Conservation (phyloP, 2,888 invertebrate genomes). For the Dascillus cervinus region DNA sequence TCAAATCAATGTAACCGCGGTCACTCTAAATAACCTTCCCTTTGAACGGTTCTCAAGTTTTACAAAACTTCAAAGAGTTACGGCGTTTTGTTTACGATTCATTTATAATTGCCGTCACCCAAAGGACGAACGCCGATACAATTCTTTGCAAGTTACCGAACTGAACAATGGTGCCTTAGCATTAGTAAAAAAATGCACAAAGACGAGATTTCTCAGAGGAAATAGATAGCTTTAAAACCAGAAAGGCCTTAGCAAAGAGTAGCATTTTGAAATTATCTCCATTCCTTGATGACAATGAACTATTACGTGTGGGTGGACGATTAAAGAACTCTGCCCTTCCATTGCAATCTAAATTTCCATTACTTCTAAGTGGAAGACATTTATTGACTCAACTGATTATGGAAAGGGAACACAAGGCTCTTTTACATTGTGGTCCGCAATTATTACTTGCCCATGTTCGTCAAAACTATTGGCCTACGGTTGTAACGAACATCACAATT, state of each 20-base stretch:
- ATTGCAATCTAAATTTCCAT: conserved; percentile 15
- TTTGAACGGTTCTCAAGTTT: neutral
- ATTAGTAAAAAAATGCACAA: conserved; percentile 1
- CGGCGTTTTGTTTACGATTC: conserved; percentile 1
- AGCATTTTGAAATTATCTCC: conserved; percentile 3
- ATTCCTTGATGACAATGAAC: conserved; percentile 2
- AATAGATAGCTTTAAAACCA: neutral
- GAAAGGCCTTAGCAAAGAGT: neutral
- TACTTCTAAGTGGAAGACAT: conserved; percentile 14
- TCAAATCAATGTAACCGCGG: no score
- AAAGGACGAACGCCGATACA: no score
- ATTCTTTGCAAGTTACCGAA: neutral
- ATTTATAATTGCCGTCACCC: neutral
- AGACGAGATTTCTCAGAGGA: neutral
- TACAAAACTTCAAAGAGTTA: conserved; percentile 1
- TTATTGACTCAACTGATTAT: conserved; percentile 11
- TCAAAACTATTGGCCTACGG: conserved; percentile 21
- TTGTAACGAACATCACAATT: no score
- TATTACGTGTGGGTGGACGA: conserved; percentile 17
- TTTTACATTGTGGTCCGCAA: conserved; percentile 18
- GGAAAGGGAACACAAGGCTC: conserved; percentile 6
- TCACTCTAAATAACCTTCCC: no score
- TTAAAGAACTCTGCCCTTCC: conserved; percentile 7
- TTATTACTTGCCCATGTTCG: conserved; percentile 10
- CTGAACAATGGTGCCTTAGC: neutral